Evolutionary conservation across 2,888 invertebrate genomes (phyloP).

Genomic region (Caenorhabditis parvicauda): DNA sequence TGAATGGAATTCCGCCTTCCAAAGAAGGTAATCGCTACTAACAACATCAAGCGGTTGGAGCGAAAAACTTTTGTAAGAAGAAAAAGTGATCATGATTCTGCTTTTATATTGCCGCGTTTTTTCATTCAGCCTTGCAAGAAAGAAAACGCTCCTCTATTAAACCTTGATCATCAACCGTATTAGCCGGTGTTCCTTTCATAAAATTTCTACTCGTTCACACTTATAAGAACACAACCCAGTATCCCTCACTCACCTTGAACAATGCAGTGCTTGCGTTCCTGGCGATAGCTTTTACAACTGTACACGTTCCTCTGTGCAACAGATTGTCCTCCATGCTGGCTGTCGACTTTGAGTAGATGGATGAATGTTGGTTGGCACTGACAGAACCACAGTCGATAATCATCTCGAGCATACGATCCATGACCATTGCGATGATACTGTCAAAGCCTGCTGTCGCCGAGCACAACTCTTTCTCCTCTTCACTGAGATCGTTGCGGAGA

Average conservation of each 20-base stretch:
- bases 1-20: too few species aligned
- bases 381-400: conserved; percentile 24
- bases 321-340: conserved; percentile 32
- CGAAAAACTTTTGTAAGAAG: too few species aligned
- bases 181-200: too few species aligned
- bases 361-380: conserved; percentile 21
- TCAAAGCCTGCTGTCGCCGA: conserved; percentile 82
- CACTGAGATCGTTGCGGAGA: conserved; percentile 73
- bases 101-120: too few species aligned
- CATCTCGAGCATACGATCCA: conserved; percentile 69
- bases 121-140: too few species aligned
- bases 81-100: too few species aligned
- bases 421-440: conserved; percentile 81
- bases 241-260: conserved; percentile 3
- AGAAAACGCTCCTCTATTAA: too few species aligned
- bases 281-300: conserved; percentile 37
- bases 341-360: conserved; percentile 23
- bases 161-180: too few species aligned
- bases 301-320: conserved; percentile 33
- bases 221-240: too few species aligned
- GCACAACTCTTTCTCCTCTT: conserved; percentile 74
- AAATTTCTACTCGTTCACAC: too few species aligned
- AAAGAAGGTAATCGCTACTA: too few species aligned
- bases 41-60: neutral
- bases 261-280: conserved; percentile 29